A percentile compares a stretch with the other conserved stretches of the same genome.
These are phyloP conservation scores for Drosophila cardini DNA, from an alignment of 1,140 invertebrate species.

Conservation along the genomic window DNA sequence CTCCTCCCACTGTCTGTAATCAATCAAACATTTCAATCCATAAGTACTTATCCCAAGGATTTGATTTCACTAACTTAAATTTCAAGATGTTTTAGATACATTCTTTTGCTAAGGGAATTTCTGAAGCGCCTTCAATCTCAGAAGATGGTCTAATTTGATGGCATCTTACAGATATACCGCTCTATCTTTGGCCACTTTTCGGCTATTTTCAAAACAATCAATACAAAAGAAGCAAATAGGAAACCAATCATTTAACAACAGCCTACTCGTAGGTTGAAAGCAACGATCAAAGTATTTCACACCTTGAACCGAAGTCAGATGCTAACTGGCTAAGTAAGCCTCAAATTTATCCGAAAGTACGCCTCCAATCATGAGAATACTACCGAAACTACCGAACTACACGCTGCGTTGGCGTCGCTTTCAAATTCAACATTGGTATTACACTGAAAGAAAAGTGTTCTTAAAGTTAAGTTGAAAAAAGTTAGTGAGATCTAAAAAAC, in stretches of 20 bases:
- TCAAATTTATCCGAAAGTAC: constrained; percentile 35
- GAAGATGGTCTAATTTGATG: too few species aligned
- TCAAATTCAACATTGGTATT: background rate
- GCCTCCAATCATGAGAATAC: constrained; percentile 48
- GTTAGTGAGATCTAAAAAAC: too few species aligned
- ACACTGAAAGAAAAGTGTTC: too few species aligned
- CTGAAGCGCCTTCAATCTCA: too few species aligned
- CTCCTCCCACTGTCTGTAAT: constrained; percentile 19
- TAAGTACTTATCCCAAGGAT: background rate
- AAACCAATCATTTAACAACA: constrained; percentile 42
- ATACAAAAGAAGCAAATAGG: constrained; percentile 21
- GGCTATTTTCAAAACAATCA: constrained; percentile 26
- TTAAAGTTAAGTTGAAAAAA: too few species aligned
- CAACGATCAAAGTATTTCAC: constrained; percentile 74
- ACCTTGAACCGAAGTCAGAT: constrained; percentile 56
- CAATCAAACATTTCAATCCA: constrained; percentile 24
- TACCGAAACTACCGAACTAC: constrained; percentile 37
- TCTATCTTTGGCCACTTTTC: background rate
- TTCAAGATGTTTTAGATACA: background rate
- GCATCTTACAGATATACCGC: too few species aligned
- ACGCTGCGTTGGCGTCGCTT: constrained; percentile 44
- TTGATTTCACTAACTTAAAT: constrained; percentile 11
- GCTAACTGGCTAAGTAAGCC: constrained; percentile 54
- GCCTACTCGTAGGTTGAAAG: constrained; percentile 11
- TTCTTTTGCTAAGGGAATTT: background rate